These are phyloP conservation scores for Valencia hispanica DNA, from an alignment of 2,797 vertebrate genomes.

Conservation along the genomic window DNA sequence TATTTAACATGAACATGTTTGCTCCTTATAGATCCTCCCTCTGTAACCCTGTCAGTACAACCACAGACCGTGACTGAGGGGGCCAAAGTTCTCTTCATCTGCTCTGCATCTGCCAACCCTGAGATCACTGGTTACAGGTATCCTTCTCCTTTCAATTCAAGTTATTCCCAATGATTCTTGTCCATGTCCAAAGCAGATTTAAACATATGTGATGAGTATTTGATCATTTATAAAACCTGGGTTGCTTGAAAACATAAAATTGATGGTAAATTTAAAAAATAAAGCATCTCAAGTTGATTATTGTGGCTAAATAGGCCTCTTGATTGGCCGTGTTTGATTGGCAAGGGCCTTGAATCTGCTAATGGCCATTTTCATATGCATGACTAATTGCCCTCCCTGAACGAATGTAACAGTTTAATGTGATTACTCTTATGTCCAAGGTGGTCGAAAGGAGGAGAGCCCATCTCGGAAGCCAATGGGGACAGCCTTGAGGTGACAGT, in stretches of 20 bases:
- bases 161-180: conserved; percentile 5
- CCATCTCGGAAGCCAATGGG: conserved; percentile 87
- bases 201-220: conserved; percentile 11
- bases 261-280: conserved; percentile 12
- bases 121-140: conserved; percentile 93
- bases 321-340: conserved; percentile 67
- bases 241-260: conserved; percentile 10
- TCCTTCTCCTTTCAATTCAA: conserved; percentile 8
- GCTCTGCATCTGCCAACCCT: conserved; percentile 89
- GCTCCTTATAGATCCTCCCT: conserved; percentile 84
- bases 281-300: conserved; percentile 10
- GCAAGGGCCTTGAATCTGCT: conserved; percentile 60
- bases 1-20: conserved; percentile 32
- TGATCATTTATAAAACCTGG: neutral
- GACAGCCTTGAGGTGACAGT: conserved; percentile 88
- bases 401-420: conserved; percentile 56
- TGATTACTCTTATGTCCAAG: conserved; percentile 73
- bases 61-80: conserved; percentile 90
- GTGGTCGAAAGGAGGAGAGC: conserved; percentile 91
- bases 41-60: conserved; percentile 90
- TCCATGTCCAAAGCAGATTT: neutral
- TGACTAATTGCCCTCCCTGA: conserved; percentile 48
- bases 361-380: conserved; percentile 61
- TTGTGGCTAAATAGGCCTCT: conserved; percentile 31
- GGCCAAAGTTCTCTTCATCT: conserved; percentile 89